Conservation (phyloP, 2,113 vertebrate genomes). For the Reinhardtius hippoglossoides region DNA sequence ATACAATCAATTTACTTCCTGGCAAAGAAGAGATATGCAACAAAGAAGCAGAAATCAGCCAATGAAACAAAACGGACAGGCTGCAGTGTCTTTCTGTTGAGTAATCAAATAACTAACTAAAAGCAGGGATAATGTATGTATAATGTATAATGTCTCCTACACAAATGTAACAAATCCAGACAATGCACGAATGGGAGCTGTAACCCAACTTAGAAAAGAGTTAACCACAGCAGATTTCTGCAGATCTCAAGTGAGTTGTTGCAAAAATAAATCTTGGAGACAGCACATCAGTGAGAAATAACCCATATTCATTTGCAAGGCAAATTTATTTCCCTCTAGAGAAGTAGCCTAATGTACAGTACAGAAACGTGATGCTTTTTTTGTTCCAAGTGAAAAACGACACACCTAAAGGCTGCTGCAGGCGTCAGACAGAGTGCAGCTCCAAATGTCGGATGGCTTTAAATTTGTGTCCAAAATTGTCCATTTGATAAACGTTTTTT, state of each 20-base stretch:
- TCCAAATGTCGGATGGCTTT: constrained; percentile 3
- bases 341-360: constrained; percentile 35
- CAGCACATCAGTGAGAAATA: constrained; percentile 46
- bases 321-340: constrained; percentile 45
- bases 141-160: neutral
- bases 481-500: too few species aligned
- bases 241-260: constrained; percentile 52
- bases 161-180: neutral
- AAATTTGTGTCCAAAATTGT: neutral
- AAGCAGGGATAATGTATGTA: constrained; percentile 30
- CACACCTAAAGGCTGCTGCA: constrained; percentile 22
- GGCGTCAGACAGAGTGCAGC: constrained; percentile 19
- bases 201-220: constrained; percentile 41
- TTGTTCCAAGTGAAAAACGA: constrained; percentile 29
- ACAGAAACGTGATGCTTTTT: constrained; percentile 10
- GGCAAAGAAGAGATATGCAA: constrained; percentile 26
- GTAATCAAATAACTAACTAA: constrained; percentile 45
- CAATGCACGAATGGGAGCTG: constrained; percentile 22
- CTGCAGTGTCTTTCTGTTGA: constrained; percentile 36
- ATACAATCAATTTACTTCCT: constrained; percentile 35
- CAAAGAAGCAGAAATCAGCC: constrained; percentile 26
- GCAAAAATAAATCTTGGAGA: constrained; percentile 57
- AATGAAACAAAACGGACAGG: constrained; percentile 18
- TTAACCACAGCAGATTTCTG: constrained; percentile 47
- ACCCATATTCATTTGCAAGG: constrained; percentile 57